Percentiles rank a stretch among this genome's conserved stretches.
These are phyloP conservation scores for Urocitellus parryii DNA, from an alignment of 2,113 vertebrate genomes.

Conservation along the genomic window DNA sequence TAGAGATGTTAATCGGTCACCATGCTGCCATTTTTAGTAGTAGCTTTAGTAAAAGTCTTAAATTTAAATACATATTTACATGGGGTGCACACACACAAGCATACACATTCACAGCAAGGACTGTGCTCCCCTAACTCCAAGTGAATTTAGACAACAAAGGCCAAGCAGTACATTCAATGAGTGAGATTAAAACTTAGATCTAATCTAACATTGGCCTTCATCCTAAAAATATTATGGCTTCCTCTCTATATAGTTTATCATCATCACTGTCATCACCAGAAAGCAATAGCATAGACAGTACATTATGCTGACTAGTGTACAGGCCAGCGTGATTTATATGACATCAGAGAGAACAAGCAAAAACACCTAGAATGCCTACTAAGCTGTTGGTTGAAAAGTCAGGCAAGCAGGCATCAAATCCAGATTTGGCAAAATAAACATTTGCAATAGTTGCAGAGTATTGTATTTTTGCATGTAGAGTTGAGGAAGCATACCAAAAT, in stretches of 20 bases:
- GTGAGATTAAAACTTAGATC: conserved; percentile 16
- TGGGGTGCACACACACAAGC: too few relatives aligned
- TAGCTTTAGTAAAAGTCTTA: conserved; percentile 42
- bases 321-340: not conserved
- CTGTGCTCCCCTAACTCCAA: not conserved
- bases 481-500: not conserved
- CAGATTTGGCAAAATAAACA: not conserved
- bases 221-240: conserved; percentile 3
- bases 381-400: not conserved
- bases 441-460: not conserved
- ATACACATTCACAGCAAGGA: not conserved
- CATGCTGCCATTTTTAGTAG: not conserved
- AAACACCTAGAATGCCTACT: not conserved
- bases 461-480: not conserved
- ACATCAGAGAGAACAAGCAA: not conserved
- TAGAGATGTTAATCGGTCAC: not conserved
- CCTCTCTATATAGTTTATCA: not conserved
- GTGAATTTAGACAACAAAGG: not conserved
- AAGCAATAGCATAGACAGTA: not conserved
- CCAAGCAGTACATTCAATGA: not conserved
- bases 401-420: not conserved
- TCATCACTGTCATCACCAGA: not conserved
- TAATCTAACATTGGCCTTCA: not conserved
- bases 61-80: conserved; percentile 31
- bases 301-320: not conserved